Evolutionary conservation across 1,140 invertebrate genomes (phyloP).

Genomic region (Penaeus chinensis): DNA sequence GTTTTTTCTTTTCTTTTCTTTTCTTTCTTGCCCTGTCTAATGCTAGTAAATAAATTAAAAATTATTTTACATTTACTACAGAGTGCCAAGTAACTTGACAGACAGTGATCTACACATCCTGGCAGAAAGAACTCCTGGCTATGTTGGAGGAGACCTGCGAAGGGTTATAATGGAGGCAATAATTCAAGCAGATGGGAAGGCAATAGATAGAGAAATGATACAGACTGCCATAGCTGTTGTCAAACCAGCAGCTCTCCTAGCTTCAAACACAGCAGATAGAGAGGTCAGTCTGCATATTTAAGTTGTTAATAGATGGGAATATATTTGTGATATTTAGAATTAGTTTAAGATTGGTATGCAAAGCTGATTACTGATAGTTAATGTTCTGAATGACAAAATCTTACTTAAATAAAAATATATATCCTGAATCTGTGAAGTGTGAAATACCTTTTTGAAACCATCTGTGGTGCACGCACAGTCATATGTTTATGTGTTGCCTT

Average conservation of each 20-base stretch:
- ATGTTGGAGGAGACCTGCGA: slow-evolving; percentile 38
- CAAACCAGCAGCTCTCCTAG: slow-evolving; percentile 26
- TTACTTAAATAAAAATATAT: no score
- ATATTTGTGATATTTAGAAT: no score
- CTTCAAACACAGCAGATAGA: not conserved
- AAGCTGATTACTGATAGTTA: no score
- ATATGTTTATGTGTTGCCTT: no score
- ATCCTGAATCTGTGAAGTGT: no score
- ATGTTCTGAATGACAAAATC: no score
- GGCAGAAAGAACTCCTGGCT: slow-evolving; percentile 33
- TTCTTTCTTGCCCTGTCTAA: not conserved
- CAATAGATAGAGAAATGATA: not conserved
- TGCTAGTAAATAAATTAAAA: not conserved
- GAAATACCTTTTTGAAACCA: no score
- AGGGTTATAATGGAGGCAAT: slow-evolving; percentile 37
- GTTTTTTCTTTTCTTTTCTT: not conserved
- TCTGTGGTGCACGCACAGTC: no score
- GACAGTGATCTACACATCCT: slow-evolving; percentile 2
- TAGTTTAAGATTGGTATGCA: no score
- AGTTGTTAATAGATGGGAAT: no score
- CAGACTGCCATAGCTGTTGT: slow-evolving; percentile 5
- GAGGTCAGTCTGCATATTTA: no score
- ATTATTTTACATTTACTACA: slow-evolving; percentile 2
- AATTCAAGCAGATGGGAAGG: slow-evolving; percentile 18
- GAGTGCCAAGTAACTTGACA: slow-evolving; percentile 7